Conservation (phyloP, 2,888 invertebrate species). For the Eucera pruinosa region DNA sequence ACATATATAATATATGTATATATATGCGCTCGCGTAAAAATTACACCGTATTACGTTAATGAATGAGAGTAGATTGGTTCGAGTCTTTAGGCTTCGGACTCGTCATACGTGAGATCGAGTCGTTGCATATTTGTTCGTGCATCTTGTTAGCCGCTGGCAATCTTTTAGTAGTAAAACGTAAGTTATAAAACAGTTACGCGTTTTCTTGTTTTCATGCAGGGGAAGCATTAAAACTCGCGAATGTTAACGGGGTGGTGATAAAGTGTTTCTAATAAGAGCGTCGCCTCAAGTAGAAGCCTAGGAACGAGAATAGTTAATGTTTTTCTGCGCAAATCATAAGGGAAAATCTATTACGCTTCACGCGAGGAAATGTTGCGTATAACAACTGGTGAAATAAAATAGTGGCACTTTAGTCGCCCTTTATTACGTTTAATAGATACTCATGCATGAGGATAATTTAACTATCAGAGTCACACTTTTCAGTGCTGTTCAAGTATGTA, state of each 20-base stretch:
- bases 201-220: background rate
- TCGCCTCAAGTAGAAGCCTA: background rate
- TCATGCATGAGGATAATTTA: too few species aligned
- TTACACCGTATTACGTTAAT: background rate
- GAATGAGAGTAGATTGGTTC: background rate
- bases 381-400: too few species aligned
- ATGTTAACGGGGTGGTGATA: background rate
- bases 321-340: too few species aligned
- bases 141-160: too few species aligned
- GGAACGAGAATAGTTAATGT: background rate
- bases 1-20: too few species aligned
- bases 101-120: slow-evolving; percentile 14
- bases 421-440: too few species aligned
- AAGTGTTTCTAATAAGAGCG: background rate
- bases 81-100: background rate
- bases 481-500: too few species aligned
- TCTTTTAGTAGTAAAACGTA: background rate
- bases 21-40: background rate
- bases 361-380: too few species aligned
- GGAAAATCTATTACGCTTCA: too few species aligned
- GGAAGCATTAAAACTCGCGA: slow-evolving; percentile 12
- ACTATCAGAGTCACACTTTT: too few species aligned
- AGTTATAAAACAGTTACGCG: background rate
- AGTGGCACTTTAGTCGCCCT: too few species aligned
- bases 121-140: background rate